phyloP scores from a whole-genome alignment of 2,888 invertebrate species.

The Archips crataeganus region DNA sequence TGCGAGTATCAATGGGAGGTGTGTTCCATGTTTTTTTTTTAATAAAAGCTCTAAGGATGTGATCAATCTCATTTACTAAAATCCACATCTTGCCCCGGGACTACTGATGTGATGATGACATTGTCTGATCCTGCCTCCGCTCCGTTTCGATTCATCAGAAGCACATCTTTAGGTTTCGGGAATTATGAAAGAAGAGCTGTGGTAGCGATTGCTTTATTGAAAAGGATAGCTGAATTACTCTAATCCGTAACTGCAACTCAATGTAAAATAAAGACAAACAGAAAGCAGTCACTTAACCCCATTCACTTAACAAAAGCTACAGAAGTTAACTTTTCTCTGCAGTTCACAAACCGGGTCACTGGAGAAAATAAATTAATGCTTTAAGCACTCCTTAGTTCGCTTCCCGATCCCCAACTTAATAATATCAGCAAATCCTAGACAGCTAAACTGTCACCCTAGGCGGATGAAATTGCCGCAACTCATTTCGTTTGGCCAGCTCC shows the following conservation, averaged over 20 bases:
- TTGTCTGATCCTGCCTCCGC: too few relatives aligned
- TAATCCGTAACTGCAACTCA: not conserved
- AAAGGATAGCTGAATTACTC: too few relatives aligned
- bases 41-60: too few relatives aligned
- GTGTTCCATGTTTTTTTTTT: too few relatives aligned
- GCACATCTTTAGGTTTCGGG: too few relatives aligned
- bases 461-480: slow-evolving; percentile 28
- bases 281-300: not conserved
- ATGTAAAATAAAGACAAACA: not conserved
- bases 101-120: too few relatives aligned
- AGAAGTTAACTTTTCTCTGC: not conserved
- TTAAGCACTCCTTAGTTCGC: not conserved
- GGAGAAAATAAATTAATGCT: not conserved
- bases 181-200: too few relatives aligned
- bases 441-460: slow-evolving; percentile 27
- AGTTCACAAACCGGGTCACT: not conserved
- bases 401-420: slow-evolving; percentile 3
- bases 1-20: too few relatives aligned
- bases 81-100: too few relatives aligned
- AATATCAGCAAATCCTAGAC: slow-evolving; percentile 32
- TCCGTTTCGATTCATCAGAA: too few relatives aligned
- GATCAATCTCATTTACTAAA: too few relatives aligned
- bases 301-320: not conserved
- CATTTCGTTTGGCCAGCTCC: slow-evolving; percentile 40
- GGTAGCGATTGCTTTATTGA: too few relatives aligned